Percentiles rank a stretch among this genome's conserved stretches.
phyloP scores from a whole-genome alignment of 1,140 invertebrate species.

The Metopolophium dirhodum region DNA sequence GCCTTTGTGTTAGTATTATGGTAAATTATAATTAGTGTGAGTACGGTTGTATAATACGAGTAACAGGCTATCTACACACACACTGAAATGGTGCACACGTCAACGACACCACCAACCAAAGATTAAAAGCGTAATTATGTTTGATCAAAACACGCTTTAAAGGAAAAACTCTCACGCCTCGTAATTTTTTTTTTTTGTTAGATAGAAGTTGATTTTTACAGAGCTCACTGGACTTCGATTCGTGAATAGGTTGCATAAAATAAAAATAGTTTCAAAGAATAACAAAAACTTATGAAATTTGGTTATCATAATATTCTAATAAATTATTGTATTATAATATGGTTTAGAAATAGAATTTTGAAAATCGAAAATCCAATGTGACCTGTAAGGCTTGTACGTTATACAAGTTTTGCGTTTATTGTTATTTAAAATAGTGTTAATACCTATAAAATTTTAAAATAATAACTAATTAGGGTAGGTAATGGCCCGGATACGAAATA shows the following conservation, averaged over 20 bases:
- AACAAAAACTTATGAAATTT: too few relatives aligned
- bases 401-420: too few relatives aligned
- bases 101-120: background rate
- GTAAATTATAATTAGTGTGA: background rate
- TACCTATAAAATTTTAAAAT: too few relatives aligned
- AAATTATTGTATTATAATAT: too few relatives aligned
- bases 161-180: background rate
- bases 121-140: background rate
- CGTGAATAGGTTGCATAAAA: background rate
- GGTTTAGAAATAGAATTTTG: background rate
- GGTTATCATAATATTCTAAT: too few relatives aligned
- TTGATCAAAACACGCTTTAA: background rate
- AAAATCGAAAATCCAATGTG: background rate
- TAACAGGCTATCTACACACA: background rate
- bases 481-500: too few relatives aligned
- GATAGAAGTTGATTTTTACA: background rate
- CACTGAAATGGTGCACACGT: background rate
- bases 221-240: background rate
- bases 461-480: too few relatives aligned
- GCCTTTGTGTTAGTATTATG: background rate
- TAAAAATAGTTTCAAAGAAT: background rate
- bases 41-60: background rate
- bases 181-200: background rate
- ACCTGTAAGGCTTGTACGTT: background rate
- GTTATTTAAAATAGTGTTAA: too few relatives aligned